A percentile compares a stretch with the other conserved stretches of the same genome.
These are phyloP conservation scores for Volucella inanis DNA, from an alignment of 2,888 invertebrate species.

Conservation along the genomic window DNA sequence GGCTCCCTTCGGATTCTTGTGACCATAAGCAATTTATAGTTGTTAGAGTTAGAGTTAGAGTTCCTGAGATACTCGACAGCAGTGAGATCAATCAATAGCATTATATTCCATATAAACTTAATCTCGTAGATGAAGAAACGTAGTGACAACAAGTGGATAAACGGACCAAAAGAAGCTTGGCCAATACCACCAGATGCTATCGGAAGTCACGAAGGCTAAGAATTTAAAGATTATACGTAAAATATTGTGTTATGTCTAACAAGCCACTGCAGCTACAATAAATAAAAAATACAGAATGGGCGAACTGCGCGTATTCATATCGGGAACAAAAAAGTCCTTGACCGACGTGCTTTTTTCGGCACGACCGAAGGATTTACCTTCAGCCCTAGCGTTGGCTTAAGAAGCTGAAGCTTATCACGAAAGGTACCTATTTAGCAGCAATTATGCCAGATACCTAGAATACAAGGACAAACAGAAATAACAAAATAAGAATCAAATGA, in stretches of 20 bases:
- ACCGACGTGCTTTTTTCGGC: background rate
- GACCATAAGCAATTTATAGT: background rate
- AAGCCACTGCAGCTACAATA: too few relatives aligned
- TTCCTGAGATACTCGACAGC: too few relatives aligned
- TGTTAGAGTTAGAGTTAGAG: too few relatives aligned
- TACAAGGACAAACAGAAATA: background rate
- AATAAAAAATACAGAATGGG: too few relatives aligned
- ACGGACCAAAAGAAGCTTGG: conserved; percentile 9
- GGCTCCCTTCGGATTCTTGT: conserved; percentile 30
- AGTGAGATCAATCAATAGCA: too few relatives aligned
- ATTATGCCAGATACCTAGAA: conserved; percentile 8
- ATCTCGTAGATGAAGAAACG: too few relatives aligned
- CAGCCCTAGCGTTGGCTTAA: background rate
- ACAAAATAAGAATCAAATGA: background rate
- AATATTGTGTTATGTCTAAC: too few relatives aligned
- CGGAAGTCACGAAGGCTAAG: background rate
- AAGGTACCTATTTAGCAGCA: background rate
- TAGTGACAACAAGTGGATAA: too few relatives aligned
- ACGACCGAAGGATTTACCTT: background rate
- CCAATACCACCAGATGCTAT: conserved; percentile 13
- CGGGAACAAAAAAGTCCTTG: too few relatives aligned
- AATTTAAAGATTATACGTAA: too few relatives aligned
- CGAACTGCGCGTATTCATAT: too few relatives aligned
- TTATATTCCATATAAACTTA: too few relatives aligned
- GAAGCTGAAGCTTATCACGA: background rate